Conservation (phyloP, 2,797 vertebrate genomes). For the Oryzias dopingdopingensis region DNA sequence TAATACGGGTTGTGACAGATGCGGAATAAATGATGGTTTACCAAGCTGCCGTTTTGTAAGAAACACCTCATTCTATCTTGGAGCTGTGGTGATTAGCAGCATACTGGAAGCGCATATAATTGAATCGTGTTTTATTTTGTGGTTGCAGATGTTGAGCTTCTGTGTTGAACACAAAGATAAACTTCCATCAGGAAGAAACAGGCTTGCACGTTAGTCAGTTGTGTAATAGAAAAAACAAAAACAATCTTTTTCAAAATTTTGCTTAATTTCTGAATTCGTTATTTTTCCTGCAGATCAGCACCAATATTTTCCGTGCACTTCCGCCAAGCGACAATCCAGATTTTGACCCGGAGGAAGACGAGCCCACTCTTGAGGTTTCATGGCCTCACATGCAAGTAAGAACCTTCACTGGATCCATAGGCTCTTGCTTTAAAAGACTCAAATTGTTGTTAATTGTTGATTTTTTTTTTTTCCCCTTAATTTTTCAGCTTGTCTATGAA, state of each 20-base stretch:
- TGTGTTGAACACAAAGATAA: no score
- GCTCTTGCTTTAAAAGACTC: not conserved
- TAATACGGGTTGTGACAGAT: slow-evolving; percentile 34
- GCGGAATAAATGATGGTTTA: slow-evolving; percentile 30
- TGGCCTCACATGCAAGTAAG: slow-evolving; percentile 97
- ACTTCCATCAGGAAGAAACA: no score
- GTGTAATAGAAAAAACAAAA: not conserved
- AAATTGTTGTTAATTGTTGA: not conserved
- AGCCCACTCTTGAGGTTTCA: slow-evolving; percentile 94
- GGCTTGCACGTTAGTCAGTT: no score
- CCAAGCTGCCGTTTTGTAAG: slow-evolving; percentile 11
- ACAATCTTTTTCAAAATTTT: not conserved
- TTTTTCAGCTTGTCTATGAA: slow-evolving; percentile 93
- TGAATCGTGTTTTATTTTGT: no score
- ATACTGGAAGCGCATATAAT: no score
- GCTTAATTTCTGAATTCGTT: not conserved
- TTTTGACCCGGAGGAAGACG: slow-evolving; percentile 98
- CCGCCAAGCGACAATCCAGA: slow-evolving; percentile 97
- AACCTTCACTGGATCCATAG: not conserved
- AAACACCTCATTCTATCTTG: not conserved
- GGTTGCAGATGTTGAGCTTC: no score
- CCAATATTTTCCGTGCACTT: slow-evolving; percentile 95
- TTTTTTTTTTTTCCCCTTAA: not conserved
- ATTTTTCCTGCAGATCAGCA: slow-evolving; percentile 83
- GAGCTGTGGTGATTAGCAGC: no score